These are phyloP conservation scores for Hyperopisus bebe DNA, from an alignment of 2,113 vertebrate genomes.

Conservation along the genomic window DNA sequence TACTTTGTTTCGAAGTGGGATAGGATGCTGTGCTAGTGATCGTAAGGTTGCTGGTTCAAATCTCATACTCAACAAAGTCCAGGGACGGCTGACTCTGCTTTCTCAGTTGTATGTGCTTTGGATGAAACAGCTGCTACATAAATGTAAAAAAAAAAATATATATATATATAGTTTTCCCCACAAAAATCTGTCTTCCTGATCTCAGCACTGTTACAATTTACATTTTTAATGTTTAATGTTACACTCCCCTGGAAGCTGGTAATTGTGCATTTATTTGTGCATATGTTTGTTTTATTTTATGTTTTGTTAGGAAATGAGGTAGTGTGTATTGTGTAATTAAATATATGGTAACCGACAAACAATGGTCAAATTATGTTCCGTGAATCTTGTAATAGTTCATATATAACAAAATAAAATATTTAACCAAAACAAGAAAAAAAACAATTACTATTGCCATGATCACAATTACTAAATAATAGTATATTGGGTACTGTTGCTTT, in stretches of 20 bases:
- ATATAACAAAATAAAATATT: no score
- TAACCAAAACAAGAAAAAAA: neutral
- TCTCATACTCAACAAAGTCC: neutral
- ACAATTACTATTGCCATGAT: neutral
- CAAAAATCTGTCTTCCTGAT: neutral
- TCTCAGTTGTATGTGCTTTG: neutral
- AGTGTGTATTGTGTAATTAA: neutral
- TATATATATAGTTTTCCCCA: no score
- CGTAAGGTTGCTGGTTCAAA: neutral
- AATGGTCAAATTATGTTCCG: neutral
- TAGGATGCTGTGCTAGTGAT: neutral
- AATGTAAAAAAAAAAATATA: no score
- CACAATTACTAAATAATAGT: neutral
- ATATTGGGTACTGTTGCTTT: neutral
- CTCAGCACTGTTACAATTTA: neutral
- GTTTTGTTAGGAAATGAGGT: neutral
- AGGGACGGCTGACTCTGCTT: neutral
- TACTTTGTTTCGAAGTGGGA: no score
- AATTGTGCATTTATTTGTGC: neutral
- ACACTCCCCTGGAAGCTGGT: neutral
- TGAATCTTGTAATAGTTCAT: neutral
- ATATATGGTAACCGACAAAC: neutral
- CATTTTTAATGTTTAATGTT: neutral
- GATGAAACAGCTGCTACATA: neutral
- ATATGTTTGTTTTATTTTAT: neutral